Percentiles rank a stretch among this genome's conserved stretches.
These are phyloP conservation scores for Parus major DNA, from an alignment of 2,113 vertebrate genomes.

Conservation along the genomic window DNA sequence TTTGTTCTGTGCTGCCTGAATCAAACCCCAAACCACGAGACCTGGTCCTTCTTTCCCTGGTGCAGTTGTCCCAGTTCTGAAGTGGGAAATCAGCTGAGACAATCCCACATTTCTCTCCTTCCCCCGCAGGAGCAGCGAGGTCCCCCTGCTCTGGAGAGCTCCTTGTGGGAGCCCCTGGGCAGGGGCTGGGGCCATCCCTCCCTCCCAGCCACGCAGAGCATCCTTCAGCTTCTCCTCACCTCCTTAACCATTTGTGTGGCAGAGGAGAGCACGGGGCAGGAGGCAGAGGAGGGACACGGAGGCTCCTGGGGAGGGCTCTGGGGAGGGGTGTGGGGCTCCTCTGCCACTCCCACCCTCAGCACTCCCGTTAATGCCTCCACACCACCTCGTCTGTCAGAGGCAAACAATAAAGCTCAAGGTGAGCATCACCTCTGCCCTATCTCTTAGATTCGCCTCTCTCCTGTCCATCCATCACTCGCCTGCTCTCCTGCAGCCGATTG, in stretches of 20 bases:
- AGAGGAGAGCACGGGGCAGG: not conserved
- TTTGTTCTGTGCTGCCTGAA: not conserved
- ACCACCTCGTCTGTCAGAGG: not conserved
- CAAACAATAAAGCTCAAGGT: conserved; percentile 64
- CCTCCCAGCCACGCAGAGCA: not conserved
- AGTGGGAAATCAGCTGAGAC: not conserved
- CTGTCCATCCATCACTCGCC: conserved; percentile 62
- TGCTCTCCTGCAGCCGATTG: conserved; percentile 62
- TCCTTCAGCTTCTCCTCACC: not conserved
- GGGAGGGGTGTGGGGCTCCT: not conserved
- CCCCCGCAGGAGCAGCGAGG: not conserved
- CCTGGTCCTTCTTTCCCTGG: accelerated
- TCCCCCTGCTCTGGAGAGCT: not conserved
- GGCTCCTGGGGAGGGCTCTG: not conserved
- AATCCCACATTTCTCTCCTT: not conserved
- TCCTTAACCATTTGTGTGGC: accelerated
- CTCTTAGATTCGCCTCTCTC: conserved; percentile 38
- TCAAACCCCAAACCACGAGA: not conserved
- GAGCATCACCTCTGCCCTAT: conserved; percentile 68
- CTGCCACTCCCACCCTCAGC: not conserved
- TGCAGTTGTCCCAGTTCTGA: not conserved
- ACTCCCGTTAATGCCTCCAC: not conserved
- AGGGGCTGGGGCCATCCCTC: not conserved
- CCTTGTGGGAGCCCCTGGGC: not conserved
- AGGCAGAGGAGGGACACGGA: not conserved